phyloP scores from a whole-genome alignment of 2,888 invertebrate genomes.

The Ethmia dodecea region DNA sequence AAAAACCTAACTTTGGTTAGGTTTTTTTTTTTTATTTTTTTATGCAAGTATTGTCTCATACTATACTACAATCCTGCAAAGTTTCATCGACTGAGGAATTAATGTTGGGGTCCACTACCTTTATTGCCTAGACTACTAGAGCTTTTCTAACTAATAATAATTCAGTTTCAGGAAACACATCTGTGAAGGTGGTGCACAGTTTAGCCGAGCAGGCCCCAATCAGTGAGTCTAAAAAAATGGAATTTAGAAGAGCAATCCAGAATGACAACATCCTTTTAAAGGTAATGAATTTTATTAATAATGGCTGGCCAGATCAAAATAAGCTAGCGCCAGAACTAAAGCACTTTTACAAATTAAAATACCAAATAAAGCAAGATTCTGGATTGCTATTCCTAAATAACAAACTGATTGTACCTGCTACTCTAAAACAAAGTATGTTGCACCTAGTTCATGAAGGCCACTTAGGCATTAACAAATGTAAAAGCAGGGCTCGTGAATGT shows the following conservation, averaged over 20 bases:
- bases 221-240: not conserved
- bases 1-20: too few species aligned
- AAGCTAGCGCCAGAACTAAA: not conserved
- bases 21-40: too few species aligned
- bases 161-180: not conserved
- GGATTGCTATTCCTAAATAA: not conserved
- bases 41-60: too few species aligned
- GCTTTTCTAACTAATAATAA: not conserved
- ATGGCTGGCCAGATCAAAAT: not conserved
- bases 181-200: not conserved
- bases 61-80: too few species aligned
- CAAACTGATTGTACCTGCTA: not conserved
- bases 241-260: not conserved
- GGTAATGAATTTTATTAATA: not conserved
- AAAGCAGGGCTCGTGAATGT: not conserved
- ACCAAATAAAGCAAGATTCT: not conserved
- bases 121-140: too few species aligned
- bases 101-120: too few species aligned
- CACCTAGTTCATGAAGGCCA: not conserved
- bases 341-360: not conserved
- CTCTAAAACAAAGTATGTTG: not conserved
- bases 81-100: too few species aligned
- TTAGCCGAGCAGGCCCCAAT: not conserved
- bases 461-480: not conserved
- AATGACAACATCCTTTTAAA: not conserved